Percentiles rank a stretch among this genome's conserved stretches.
Conservation (phyloP, 2,113 vertebrate species). For the Cricetomys ansorgei region DNA sequence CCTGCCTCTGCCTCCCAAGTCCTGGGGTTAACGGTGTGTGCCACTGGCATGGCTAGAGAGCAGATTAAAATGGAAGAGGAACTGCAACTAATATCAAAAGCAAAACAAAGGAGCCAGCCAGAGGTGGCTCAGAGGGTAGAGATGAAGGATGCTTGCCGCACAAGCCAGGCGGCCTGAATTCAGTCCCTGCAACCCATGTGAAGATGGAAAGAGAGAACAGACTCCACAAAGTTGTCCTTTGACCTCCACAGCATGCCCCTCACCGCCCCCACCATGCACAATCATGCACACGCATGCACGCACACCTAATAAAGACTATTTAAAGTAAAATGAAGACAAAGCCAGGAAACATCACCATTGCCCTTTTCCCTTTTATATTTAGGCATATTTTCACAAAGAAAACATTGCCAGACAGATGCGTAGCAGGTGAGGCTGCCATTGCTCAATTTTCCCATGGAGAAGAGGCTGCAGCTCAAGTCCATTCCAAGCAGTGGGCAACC, state of each 20-base stretch:
- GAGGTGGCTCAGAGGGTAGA: no score
- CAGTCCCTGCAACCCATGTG: background rate
- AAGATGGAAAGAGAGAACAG: background rate
- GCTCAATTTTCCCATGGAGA: background rate
- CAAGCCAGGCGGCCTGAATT: background rate
- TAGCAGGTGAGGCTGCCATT: no score
- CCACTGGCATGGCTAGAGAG: background rate
- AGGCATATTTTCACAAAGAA: constrained; percentile 4
- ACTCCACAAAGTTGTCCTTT: background rate
- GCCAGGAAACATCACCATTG: background rate
- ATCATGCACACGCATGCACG: no score
- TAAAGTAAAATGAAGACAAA: background rate
- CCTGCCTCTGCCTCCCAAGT: background rate
- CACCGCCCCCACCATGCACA: background rate
- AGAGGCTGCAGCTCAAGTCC: background rate
- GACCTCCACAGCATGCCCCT: background rate
- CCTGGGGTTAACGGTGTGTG: background rate
- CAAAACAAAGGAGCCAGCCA: background rate
- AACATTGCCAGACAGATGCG: background rate
- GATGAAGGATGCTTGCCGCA: background rate
- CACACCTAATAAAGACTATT: background rate
- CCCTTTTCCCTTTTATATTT: background rate
- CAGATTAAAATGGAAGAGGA: background rate
- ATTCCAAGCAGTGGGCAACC: background rate
- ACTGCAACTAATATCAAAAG: background rate